These are phyloP conservation scores for Hydra vulgaris DNA, from an alignment of 30 jellyfish, hydroid and myxozoan species.

Conservation along the genomic window DNA sequence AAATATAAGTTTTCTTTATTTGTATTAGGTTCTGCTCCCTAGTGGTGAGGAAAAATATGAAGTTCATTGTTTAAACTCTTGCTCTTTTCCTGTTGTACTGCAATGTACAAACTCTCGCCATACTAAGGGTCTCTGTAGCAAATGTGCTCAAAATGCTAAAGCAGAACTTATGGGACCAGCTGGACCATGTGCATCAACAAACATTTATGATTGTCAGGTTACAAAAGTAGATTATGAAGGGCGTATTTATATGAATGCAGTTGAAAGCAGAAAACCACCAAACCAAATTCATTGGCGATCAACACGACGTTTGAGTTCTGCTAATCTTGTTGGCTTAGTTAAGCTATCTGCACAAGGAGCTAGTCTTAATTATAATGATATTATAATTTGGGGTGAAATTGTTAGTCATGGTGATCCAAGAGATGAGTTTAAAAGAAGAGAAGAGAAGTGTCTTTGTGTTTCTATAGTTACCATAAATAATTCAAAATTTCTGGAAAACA, in stretches of 20 bases:
- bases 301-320: neutral
- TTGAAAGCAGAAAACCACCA: slow-evolving; percentile 14
- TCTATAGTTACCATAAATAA: too few relatives aligned
- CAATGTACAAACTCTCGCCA: too few relatives aligned
- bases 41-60: too few relatives aligned
- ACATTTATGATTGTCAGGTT: slow-evolving; percentile 10
- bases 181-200: slow-evolving; percentile 7
- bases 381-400: slow-evolving; percentile 11
- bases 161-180: neutral
- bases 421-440: slow-evolving; percentile 15
- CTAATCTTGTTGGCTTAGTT: too few relatives aligned
- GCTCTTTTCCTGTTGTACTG: too few relatives aligned
- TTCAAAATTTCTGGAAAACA: too few relatives aligned
- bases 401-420: slow-evolving; percentile 8
- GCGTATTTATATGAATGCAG: neutral
- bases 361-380: neutral
- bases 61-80: too few relatives aligned
- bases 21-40: too few relatives aligned
- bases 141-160: neutral
- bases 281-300: slow-evolving; percentile 18
- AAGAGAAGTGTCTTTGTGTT: too few relatives aligned
- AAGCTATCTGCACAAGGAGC: neutral
- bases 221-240: slow-evolving; percentile 12
- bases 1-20: too few relatives aligned
- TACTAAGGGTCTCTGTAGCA: neutral